A percentile compares a stretch with the other conserved stretches of the same genome.
Evolutionary conservation across 2,888 invertebrate species (phyloP).

Genomic region (Leptothorax acervorum): DNA sequence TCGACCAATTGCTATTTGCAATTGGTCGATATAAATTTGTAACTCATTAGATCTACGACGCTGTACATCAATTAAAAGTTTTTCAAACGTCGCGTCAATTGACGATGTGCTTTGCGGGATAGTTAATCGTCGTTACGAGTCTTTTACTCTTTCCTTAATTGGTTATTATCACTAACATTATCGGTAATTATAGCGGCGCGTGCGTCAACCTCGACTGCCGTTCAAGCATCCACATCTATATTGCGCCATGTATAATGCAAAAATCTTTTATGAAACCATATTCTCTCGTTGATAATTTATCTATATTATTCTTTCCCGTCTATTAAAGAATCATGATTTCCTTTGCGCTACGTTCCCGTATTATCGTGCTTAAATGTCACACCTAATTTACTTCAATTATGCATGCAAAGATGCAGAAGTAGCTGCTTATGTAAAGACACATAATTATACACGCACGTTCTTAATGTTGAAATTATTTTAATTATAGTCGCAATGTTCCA

Average conservation of each 20-base stretch:
- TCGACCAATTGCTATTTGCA: neutral
- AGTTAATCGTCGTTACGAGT: slow-evolving; percentile 32
- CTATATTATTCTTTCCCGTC: slow-evolving; percentile 18
- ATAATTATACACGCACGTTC: neutral
- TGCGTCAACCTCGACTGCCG: slow-evolving; percentile 25
- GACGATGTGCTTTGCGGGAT: neutral
- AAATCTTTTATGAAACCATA: slow-evolving; percentile 9
- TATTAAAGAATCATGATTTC: slow-evolving; percentile 34
- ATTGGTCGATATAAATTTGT: neutral
- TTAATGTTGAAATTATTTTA: slow-evolving; percentile 24
- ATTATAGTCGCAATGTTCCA: neutral
- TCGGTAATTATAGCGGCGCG: slow-evolving; percentile 74
- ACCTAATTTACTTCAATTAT: slow-evolving; percentile 42
- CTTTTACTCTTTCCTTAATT: slow-evolving; percentile 60
- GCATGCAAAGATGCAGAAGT: neutral
- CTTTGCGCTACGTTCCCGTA: neutral
- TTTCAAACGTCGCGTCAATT: neutral
- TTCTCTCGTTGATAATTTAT: slow-evolving; percentile 30
- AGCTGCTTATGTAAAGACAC: no score
- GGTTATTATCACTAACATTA: slow-evolving; percentile 77
- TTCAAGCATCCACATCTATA: slow-evolving; percentile 31
- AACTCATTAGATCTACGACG: neutral
- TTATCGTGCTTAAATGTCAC: slow-evolving; percentile 38
- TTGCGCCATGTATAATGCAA: slow-evolving; percentile 36
- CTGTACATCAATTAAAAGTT: neutral